Evolutionary conservation across 2,888 invertebrate genomes (phyloP).

Genomic region (Ecdyonurus torrentis): DNA sequence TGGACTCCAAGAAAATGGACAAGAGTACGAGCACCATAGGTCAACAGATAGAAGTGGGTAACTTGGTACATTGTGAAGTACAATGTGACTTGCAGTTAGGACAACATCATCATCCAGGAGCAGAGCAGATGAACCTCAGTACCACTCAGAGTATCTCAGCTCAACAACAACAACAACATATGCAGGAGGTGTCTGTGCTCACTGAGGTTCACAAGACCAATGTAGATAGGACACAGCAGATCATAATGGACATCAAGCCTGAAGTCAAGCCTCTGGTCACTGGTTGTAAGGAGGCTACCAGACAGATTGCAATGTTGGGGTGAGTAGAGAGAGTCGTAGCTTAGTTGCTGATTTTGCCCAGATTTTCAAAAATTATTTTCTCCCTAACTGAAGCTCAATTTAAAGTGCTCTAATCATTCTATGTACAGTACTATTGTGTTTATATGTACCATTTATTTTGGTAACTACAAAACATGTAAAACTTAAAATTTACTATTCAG

Average conservation of each 20-base stretch:
- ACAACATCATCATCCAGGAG: slow-evolving; percentile 3
- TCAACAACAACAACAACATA: not conserved
- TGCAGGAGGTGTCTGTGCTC: too few relatives aligned
- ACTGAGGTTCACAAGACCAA: not conserved
- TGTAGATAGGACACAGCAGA: not conserved
- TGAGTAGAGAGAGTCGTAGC: too few relatives aligned
- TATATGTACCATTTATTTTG: too few relatives aligned
- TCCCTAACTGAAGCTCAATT: not conserved
- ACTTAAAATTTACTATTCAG: too few relatives aligned
- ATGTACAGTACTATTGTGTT: too few relatives aligned
- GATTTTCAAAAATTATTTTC: not conserved
- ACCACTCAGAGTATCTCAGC: not conserved
- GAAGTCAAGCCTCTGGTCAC: slow-evolving; percentile 12
- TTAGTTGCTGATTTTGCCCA: not conserved
- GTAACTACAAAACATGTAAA: too few relatives aligned
- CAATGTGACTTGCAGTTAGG: slow-evolving; percentile 22
- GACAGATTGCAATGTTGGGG: not conserved
- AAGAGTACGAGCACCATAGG: not conserved
- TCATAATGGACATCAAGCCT: slow-evolving; percentile 10
- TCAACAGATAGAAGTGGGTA: not conserved
- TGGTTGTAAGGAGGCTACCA: slow-evolving; percentile 11
- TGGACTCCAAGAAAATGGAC: not conserved
- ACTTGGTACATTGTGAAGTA: slow-evolving; percentile 27
- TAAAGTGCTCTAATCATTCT: not conserved
- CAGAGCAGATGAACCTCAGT: slow-evolving; percentile 2